These are phyloP conservation scores for Phoebastria nigripes DNA, from an alignment of 2,797 vertebrate species.

Conservation along the genomic window DNA sequence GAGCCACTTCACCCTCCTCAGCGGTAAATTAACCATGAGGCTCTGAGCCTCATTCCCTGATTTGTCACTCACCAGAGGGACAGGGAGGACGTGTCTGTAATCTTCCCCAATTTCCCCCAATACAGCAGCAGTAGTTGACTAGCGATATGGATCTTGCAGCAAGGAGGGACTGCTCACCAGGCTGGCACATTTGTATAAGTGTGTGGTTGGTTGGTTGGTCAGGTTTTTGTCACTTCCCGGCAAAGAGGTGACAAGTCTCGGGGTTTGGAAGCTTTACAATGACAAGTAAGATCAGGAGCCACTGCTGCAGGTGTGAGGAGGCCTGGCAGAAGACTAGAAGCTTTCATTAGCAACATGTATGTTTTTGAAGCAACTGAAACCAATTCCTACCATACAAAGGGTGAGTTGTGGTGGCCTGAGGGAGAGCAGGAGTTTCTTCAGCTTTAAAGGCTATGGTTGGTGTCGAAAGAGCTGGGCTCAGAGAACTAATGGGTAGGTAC, in stretches of 20 bases:
- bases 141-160: fast-evolving
- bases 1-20: background rate
- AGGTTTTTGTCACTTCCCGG: background rate
- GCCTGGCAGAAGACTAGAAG: background rate
- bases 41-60: background rate
- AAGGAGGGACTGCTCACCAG: background rate
- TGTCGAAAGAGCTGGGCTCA: background rate
- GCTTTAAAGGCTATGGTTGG: background rate
- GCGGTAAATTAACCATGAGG: background rate
- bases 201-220: background rate
- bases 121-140: background rate
- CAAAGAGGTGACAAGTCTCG: background rate
- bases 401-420: background rate
- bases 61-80: background rate
- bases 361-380: background rate
- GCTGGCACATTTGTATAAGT: fast-evolving
- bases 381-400: background rate
- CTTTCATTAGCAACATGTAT: background rate
- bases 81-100: background rate
- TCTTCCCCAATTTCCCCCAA: fast-evolving
- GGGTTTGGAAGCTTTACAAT: background rate
- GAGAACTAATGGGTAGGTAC: background rate
- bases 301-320: background rate
- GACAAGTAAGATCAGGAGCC: background rate
- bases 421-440: background rate